Evolutionary conservation across 2,888 invertebrate species (phyloP).

Genomic region (Eupithecia centaureata): DNA sequence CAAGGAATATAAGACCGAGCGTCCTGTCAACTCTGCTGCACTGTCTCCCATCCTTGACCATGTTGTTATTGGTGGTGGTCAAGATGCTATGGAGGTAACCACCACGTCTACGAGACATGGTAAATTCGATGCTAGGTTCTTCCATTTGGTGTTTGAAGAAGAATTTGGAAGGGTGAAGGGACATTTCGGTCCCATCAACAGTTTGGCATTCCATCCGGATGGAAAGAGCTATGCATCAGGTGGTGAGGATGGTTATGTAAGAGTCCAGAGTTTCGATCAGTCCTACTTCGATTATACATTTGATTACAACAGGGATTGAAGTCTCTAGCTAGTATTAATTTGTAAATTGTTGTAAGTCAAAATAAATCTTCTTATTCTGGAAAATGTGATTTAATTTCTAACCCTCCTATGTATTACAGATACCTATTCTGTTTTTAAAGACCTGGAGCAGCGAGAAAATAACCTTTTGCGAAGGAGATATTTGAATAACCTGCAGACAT

Average conservation of each 20-base stretch:
- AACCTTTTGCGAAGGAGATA: neutral
- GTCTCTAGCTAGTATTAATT: conserved; percentile 34
- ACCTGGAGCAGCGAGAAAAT: neutral
- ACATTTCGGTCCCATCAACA: conserved; percentile 99
- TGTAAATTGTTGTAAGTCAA: conserved; percentile 34
- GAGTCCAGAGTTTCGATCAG: conserved; percentile 97
- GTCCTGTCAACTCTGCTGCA: conserved; percentile 99
- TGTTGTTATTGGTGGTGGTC: conserved; percentile 99
- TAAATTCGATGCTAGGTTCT: conserved; percentile 98
- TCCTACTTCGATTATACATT: conserved; percentile 98
- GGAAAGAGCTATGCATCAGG: conserved; percentile 98
- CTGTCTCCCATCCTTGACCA: conserved; percentile 98
- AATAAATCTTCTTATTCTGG: conserved; percentile 37
- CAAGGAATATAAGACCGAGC: conserved; percentile 98
- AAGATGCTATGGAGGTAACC: conserved; percentile 99
- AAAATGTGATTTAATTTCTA: neutral
- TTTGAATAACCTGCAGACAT: neutral
- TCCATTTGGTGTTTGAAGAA: conserved; percentile 97
- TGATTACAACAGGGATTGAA: conserved; percentile 87
- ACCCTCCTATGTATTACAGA: neutral
- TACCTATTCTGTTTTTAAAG: too few relatives aligned
- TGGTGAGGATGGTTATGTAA: conserved; percentile 99
- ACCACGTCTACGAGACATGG: conserved; percentile 97
- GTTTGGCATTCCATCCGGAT: conserved; percentile 98
- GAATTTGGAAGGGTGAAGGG: conserved; percentile 99